These are phyloP conservation scores for Triplophysa siluroides DNA, from an alignment of 2,113 vertebrate genomes.

Conservation along the genomic window DNA sequence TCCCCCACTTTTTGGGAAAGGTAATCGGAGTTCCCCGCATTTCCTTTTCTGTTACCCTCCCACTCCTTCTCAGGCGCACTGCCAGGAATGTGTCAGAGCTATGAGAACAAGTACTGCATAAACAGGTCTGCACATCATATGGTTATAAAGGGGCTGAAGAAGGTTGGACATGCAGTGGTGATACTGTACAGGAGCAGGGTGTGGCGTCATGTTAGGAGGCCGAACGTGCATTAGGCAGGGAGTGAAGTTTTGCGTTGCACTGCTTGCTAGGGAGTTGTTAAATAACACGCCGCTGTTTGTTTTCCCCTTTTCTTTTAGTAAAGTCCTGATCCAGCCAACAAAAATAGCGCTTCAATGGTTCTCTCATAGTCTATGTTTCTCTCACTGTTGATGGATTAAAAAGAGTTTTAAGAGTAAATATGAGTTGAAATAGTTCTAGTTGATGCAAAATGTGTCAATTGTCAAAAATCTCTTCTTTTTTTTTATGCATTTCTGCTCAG, in stretches of 20 bases:
- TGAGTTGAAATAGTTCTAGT: not conserved
- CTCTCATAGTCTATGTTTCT: not conserved
- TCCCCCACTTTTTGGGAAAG: not conserved
- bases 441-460: not conserved
- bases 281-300: slow-evolving; percentile 42
- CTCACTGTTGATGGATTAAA: not conserved
- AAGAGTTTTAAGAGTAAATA: slow-evolving; percentile 4
- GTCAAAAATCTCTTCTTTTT: no score
- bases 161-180: not conserved
- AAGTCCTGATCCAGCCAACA: slow-evolving; percentile 44
- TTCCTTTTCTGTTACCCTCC: not conserved
- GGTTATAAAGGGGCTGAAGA: slow-evolving; percentile 5
- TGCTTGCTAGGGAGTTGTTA: slow-evolving; percentile 29
- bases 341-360: slow-evolving; percentile 41
- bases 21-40: not conserved
- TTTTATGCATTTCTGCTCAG: no score
- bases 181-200: slow-evolving; percentile 7
- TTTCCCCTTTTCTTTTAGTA: slow-evolving; percentile 50
- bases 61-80: not conserved
- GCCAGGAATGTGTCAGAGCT: slow-evolving; percentile 49
- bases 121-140: slow-evolving; percentile 40
- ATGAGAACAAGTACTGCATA: slow-evolving; percentile 49
- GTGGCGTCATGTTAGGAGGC: slow-evolving; percentile 22
- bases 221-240: slow-evolving; percentile 27
- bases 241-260: slow-evolving; percentile 24